A percentile compares a stretch with the other conserved stretches of the same genome.
These are phyloP conservation scores for Hippocampus barbouri DNA, from an alignment of 2,113 vertebrate genomes.

Conservation along the genomic window DNA sequence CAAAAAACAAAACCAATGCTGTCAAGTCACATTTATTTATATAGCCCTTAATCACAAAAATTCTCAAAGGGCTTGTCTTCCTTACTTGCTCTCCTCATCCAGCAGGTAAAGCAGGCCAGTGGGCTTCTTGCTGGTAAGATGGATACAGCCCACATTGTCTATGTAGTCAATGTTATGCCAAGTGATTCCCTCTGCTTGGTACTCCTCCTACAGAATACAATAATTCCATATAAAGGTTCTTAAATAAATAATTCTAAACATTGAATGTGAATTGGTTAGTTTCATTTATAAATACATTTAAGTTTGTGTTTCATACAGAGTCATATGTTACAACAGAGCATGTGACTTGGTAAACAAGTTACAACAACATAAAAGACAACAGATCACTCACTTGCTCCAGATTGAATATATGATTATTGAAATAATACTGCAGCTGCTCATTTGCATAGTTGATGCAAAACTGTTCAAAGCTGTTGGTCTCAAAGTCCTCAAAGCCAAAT, in stretches of 20 bases:
- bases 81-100: constrained; percentile 99
- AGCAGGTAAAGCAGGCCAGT: constrained; percentile 93
- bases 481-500: constrained; percentile 96
- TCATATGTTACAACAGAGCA: too few species aligned
- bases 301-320: not conserved
- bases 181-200: constrained; percentile 91
- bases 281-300: not conserved
- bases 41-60: too few species aligned
- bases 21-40: too few species aligned
- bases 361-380: too few species aligned
- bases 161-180: constrained; percentile 99
- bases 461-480: constrained; percentile 96
- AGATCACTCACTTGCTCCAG: constrained; percentile 84
- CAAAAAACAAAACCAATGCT: not conserved
- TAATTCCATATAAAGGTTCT: not conserved
- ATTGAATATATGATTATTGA: constrained; percentile 97
- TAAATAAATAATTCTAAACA: not conserved
- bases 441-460: constrained; percentile 99
- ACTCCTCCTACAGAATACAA: constrained; percentile 82
- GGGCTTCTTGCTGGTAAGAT: constrained; percentile 97
- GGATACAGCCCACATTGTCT: constrained; percentile 96
- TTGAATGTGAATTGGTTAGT: not conserved
- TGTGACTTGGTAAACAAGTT: too few species aligned
- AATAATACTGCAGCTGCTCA: constrained; percentile 97
- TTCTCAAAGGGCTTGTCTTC: not conserved